A percentile compares a stretch with the other conserved stretches of the same genome.
Conservation (phyloP, 1,140 invertebrate species). For the Phymastichus coffea region DNA sequence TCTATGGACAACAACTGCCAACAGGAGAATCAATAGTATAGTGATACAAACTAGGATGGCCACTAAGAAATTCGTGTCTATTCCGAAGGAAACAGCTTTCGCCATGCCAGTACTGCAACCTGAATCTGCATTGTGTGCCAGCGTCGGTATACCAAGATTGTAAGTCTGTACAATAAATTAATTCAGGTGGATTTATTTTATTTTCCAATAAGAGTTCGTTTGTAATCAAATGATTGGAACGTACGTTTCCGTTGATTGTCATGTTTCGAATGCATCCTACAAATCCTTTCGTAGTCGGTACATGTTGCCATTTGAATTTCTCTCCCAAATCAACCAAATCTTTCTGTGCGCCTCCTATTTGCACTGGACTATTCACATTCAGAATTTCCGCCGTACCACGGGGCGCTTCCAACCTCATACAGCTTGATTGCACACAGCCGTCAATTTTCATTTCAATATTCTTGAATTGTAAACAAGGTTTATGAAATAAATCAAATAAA, state of each 20-base stretch:
- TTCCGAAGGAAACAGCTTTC: constrained; percentile 75
- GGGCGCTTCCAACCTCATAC: constrained; percentile 70
- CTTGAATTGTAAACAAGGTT: too few species aligned
- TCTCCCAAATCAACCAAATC: constrained; percentile 62
- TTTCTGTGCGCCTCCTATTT: constrained; percentile 77
- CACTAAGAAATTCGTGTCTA: constrained; percentile 80
- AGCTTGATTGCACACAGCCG: constrained; percentile 70
- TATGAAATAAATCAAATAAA: constrained; percentile 27
- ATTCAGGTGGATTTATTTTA: background rate
- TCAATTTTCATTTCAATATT: constrained; percentile 75
- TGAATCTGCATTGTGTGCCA: constrained; percentile 66
- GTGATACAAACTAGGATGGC: constrained; percentile 80
- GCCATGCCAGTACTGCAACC: constrained; percentile 70
- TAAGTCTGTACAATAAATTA: constrained; percentile 61
- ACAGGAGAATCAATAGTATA: constrained; percentile 75
- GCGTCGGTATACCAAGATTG: constrained; percentile 72
- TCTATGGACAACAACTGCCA: constrained; percentile 85
- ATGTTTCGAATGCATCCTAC: constrained; percentile 85
- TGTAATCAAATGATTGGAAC: too few species aligned
- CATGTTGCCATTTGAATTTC: constrained; percentile 64
- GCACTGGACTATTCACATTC: constrained; percentile 86
- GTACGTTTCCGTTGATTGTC: constrained; percentile 74
- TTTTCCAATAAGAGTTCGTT: background rate
- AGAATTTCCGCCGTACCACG: constrained; percentile 73
- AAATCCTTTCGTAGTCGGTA: constrained; percentile 69